Evolutionary conservation across 2,113 vertebrate genomes (phyloP).

Genomic region (Falcunculus frontatus): DNA sequence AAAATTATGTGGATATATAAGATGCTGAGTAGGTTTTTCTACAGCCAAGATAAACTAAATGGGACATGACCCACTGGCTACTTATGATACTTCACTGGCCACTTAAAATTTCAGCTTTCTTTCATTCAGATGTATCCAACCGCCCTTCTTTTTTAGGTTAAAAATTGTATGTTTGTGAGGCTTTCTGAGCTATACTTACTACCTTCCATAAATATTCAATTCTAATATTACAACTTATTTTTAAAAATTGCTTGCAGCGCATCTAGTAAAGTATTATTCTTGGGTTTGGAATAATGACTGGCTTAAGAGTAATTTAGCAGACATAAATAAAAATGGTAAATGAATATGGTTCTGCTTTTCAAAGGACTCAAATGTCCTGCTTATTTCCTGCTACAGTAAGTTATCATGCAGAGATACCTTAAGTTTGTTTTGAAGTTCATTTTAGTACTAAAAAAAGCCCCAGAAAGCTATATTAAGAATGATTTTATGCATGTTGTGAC

Average conservation of each 20-base stretch:
- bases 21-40: not conserved
- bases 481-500: not conserved
- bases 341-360: not conserved
- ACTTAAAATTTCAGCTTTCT: not conserved
- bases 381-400: not conserved
- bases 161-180: not conserved
- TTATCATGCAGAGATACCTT: not conserved
- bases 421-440: not conserved
- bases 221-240: not conserved
- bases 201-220: not conserved
- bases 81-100: not conserved
- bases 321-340: not conserved
- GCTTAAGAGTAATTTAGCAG: not conserved
- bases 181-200: constrained; percentile 13
- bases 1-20: not conserved
- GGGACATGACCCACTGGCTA: not conserved
- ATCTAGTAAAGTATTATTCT: not conserved
- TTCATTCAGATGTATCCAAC: not conserved
- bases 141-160: not conserved
- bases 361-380: not conserved
- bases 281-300: not conserved
- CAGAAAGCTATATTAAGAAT: not conserved
- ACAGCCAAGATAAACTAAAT: not conserved
- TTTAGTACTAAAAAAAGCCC: not conserved
- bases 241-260: not conserved